phyloP scores from a whole-genome alignment of 37 sponge, comb jelly and placozoan species.

The Chondrosia reniformis region DNA sequence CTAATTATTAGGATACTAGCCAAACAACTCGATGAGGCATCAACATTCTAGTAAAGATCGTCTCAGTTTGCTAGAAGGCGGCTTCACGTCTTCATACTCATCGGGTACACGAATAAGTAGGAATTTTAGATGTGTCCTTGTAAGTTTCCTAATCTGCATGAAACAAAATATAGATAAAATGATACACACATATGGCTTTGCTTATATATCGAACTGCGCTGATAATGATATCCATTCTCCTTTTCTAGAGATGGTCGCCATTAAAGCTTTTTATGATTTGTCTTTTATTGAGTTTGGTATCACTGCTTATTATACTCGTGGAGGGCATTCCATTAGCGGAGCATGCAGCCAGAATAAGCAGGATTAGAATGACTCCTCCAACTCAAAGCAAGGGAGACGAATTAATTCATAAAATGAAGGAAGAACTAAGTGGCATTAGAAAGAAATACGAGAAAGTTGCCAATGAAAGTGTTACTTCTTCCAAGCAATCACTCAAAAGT shows the following conservation, averaged over 20 bases:
- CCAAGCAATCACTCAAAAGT: not conserved
- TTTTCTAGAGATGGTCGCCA: not conserved
- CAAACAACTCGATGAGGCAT: too few relatives aligned
- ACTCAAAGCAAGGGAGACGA: not conserved
- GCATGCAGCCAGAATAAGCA: not conserved
- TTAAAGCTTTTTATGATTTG: slow-evolving; percentile 11
- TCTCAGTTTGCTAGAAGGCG: too few relatives aligned
- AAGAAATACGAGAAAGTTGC: not conserved
- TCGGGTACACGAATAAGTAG: too few relatives aligned
- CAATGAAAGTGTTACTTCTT: not conserved
- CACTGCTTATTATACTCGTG: not conserved
- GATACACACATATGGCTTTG: too few relatives aligned
- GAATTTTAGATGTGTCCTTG: too few relatives aligned
- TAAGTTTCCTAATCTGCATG: too few relatives aligned
- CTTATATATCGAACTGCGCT: too few relatives aligned
- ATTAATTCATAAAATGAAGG: not conserved
- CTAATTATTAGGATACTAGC: too few relatives aligned
- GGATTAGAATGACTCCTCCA: not conserved
- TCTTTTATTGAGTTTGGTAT: not conserved
- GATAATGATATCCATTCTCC: not conserved
- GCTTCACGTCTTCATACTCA: too few relatives aligned
- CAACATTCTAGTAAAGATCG: too few relatives aligned
- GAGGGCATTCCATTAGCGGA: slow-evolving; percentile 18
- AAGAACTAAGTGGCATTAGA: not conserved
- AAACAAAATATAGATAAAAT: too few relatives aligned